These are phyloP conservation scores for Aplysia californica DNA, from an alignment of 1,140 invertebrate genomes.

Conservation along the genomic window DNA sequence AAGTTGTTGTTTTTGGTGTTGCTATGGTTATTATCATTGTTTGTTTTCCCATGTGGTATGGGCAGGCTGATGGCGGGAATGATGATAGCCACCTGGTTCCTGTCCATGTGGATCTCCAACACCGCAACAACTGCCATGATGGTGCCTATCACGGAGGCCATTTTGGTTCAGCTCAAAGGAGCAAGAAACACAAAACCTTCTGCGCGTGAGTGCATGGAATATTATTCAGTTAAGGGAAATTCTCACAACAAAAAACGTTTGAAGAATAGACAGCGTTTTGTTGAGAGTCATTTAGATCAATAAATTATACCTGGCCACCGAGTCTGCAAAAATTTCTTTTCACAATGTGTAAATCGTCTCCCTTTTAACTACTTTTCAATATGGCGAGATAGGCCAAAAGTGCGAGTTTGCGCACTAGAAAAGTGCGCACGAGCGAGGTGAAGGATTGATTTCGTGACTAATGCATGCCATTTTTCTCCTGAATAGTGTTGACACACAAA, in stretches of 20 bases:
- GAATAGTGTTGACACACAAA: too few species aligned
- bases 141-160: slow-evolving; percentile 63
- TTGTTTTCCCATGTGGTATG: neutral
- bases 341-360: too few species aligned
- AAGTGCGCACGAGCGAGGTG: too few species aligned
- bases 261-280: neutral
- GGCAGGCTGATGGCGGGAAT: slow-evolving; percentile 60
- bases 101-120: slow-evolving; percentile 68
- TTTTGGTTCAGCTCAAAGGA: slow-evolving; percentile 44
- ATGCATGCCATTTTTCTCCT: too few species aligned
- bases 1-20: neutral
- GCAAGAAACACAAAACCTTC: neutral
- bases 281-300: neutral
- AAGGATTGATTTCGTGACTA: too few species aligned
- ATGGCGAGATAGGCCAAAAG: too few species aligned
- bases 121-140: slow-evolving; percentile 67
- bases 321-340: too few species aligned
- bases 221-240: neutral
- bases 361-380: too few species aligned
- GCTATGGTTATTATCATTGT: neutral
- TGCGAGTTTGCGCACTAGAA: too few species aligned
- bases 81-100: slow-evolving; percentile 62
- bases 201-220: neutral
- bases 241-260: neutral
- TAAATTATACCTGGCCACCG: neutral